Evolutionary conservation across 2,888 invertebrate species (phyloP).

Genomic region (Craniophora ligustri): DNA sequence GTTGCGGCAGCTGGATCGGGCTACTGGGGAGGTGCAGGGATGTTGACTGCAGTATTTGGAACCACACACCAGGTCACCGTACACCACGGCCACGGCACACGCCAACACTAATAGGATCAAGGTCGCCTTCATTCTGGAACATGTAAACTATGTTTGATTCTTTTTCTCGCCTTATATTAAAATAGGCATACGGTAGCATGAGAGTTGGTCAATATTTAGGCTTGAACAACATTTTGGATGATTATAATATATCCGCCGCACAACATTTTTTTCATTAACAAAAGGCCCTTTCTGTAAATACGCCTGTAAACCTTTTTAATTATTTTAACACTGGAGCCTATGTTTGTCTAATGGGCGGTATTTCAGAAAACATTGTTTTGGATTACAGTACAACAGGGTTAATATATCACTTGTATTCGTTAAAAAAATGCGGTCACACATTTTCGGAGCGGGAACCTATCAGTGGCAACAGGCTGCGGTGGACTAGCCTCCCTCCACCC

Average conservation of each 20-base stretch:
- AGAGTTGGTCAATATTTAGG: too few relatives aligned
- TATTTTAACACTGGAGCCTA: not conserved
- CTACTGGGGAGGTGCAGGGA: constrained; percentile 68
- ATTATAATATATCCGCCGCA: not conserved
- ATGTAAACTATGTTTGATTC: not conserved
- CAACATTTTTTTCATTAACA: not conserved
- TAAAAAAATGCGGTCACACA: constrained; percentile 19
- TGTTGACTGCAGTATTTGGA: constrained; percentile 77
- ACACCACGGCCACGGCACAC: constrained; percentile 69
- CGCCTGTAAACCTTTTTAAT: not conserved
- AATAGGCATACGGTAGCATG: too few relatives aligned
- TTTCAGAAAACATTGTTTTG: constrained; percentile 17
- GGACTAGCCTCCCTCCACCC: not conserved
- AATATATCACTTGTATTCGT: constrained; percentile 14
- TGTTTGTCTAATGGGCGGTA: constrained; percentile 7
- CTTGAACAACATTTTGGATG: too few relatives aligned
- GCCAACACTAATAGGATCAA: constrained; percentile 69
- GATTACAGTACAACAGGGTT: constrained; percentile 6
- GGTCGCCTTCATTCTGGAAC: constrained; percentile 76
- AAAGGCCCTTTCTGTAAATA: not conserved
- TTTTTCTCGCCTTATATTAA: too few relatives aligned
- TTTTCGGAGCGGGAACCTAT: constrained; percentile 27
- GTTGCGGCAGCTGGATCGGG: constrained; percentile 66
- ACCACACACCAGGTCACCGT: constrained; percentile 81
- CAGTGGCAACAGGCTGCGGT: constrained; percentile 10